Evolutionary conservation across 1,140 invertebrate species (phyloP).

Genomic region (Ips nitidus): DNA sequence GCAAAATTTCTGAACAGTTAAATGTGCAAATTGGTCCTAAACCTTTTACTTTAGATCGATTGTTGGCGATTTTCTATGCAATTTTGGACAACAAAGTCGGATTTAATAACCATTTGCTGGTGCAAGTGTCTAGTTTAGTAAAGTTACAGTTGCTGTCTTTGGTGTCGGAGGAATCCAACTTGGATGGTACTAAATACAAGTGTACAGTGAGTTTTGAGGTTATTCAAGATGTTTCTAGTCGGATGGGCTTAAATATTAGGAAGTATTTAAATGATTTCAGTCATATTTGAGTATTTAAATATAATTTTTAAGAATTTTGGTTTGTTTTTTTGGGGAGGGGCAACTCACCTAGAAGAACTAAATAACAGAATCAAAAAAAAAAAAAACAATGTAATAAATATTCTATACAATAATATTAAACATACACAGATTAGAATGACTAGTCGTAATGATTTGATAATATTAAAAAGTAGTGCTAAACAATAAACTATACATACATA

Average conservation of each 20-base stretch:
- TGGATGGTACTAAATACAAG: conserved; percentile 70
- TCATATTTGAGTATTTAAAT: conserved; percentile 42
- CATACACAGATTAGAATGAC: not conserved
- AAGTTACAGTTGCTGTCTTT: conserved; percentile 67
- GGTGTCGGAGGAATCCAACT: conserved; percentile 62
- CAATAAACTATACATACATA: not conserved
- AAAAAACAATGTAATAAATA: not conserved
- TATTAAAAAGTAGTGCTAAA: conserved; percentile 1
- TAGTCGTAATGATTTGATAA: not conserved
- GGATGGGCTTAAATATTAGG: conserved; percentile 70
- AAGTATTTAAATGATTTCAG: conserved; percentile 75
- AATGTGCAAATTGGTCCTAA: conserved; percentile 73
- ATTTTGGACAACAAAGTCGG: conserved; percentile 83
- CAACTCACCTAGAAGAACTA: not conserved
- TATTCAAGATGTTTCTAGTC: conserved; percentile 66
- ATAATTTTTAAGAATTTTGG: not conserved
- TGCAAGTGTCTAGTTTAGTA: conserved; percentile 76
- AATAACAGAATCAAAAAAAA: not conserved
- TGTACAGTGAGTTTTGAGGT: conserved; percentile 74
- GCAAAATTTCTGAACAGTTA: conserved; percentile 56
- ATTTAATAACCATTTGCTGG: conserved; percentile 78
- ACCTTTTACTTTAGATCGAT: conserved; percentile 77
- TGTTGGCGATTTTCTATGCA: conserved; percentile 89
- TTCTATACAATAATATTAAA: not conserved
- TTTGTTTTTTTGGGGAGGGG: too few relatives aligned